Evolutionary conservation across 1,140 invertebrate genomes (phyloP).

Genomic region (Argopecten irradians): DNA sequence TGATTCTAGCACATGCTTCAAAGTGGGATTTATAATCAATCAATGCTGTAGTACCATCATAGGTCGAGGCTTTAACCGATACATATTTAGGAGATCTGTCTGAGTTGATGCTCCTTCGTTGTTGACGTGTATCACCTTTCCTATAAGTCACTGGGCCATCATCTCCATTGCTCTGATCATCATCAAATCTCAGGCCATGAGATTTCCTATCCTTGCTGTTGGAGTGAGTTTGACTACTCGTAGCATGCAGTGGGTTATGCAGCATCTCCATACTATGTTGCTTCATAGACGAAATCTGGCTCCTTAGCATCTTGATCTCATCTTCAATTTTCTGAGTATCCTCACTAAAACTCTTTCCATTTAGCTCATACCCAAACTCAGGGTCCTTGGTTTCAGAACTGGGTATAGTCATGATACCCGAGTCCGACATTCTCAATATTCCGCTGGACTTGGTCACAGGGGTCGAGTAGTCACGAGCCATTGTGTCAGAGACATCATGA

Average conservation of each 20-base stretch:
- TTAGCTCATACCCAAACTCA: background rate
- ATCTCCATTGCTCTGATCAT: no score
- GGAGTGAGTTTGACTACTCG: background rate
- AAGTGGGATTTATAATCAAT: constrained; percentile 43
- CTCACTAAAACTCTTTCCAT: background rate
- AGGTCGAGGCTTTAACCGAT: background rate
- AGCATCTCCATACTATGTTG: background rate
- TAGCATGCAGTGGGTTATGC: background rate
- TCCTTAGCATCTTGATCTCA: background rate
- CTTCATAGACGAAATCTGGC: background rate
- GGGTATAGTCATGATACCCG: background rate
- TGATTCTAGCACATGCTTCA: constrained; percentile 36
- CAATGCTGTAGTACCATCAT: constrained; percentile 25
- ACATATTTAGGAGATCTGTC: background rate
- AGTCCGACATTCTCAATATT: background rate
- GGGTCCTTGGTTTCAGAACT: background rate
- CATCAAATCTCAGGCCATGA: background rate
- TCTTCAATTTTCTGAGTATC: background rate
- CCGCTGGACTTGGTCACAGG: background rate
- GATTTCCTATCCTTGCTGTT: background rate
- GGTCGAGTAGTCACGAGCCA: background rate
- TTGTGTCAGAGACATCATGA: background rate
- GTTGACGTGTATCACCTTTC: background rate
- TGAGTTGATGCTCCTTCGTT: background rate
- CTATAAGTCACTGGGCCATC: background rate